Evolutionary conservation across 1,140 invertebrate genomes (phyloP).

Genomic region (Carposina sasakii): DNA sequence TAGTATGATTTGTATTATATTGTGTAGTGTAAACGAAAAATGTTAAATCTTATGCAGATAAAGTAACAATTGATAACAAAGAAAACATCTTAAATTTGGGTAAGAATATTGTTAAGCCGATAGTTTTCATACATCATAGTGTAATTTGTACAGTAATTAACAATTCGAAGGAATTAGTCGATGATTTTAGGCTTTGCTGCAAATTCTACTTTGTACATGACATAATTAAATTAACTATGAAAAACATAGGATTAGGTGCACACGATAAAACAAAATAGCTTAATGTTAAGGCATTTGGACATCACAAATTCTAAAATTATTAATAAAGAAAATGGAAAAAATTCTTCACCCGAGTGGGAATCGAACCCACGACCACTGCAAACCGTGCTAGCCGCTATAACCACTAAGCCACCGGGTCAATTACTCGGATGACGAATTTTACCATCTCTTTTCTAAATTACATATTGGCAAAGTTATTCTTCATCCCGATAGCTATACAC

Average conservation of each 20-base stretch:
- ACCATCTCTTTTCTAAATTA: too few species aligned
- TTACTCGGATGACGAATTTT: too few species aligned
- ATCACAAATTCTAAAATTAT: background rate
- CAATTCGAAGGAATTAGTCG: slow-evolving; percentile 50
- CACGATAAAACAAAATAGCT: slow-evolving; percentile 28
- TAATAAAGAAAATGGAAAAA: too few species aligned
- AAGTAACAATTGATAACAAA: too few species aligned
- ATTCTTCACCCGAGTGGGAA: too few species aligned
- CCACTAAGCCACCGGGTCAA: too few species aligned
- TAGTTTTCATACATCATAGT: slow-evolving; percentile 29
- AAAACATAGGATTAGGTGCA: slow-evolving; percentile 42
- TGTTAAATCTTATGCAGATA: too few species aligned
- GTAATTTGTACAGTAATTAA: slow-evolving; percentile 45
- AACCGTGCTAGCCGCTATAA: too few species aligned
- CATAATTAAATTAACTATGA: slow-evolving; percentile 31
- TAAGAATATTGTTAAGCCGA: slow-evolving; percentile 21
- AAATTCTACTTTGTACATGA: slow-evolving; percentile 46
- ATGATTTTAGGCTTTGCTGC: slow-evolving; percentile 60
- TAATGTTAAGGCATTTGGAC: slow-evolving; percentile 21
- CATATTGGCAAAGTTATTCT: too few species aligned
- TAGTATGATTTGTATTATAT: slow-evolving; percentile 12
- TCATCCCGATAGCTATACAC: too few species aligned
- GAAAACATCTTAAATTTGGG: slow-evolving; percentile 68
- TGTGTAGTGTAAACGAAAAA: too few species aligned
- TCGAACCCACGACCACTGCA: too few species aligned